Base-by-base conservation (phyloP, 2,113 vertebrate species). In the Apodemus sylvaticus region DNA sequence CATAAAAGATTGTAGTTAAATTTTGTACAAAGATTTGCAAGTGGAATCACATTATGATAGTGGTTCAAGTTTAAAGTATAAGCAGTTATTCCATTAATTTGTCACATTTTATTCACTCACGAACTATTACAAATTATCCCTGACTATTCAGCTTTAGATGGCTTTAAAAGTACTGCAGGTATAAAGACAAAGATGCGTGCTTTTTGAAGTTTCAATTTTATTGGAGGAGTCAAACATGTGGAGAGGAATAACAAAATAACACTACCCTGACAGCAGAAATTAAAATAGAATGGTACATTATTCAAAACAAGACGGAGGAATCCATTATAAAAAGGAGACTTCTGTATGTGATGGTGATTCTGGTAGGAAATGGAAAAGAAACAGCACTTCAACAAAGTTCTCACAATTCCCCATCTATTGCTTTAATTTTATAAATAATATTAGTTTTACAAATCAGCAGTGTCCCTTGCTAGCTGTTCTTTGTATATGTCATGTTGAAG, bases 31-130 rank as follows among this genome's bases (percentile, higher is more conserved):
- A 34, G 20, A 81, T 88, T 89, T 26, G 81, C 53, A 48, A 70
- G 55, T 70, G 93, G 6, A 58, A 34, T 81, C 8, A 91, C 2
- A 1, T 73, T 87, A 73, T 86, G 79, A n/a, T 13, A 76, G n/a
- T 48, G 70, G 74, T 51, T 79, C 39, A 60, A 62, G 24, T 70
- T 90, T 92, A 48, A 85, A 95, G 29, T 92, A 24, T 5, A 96
- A 85, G 42, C 24, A 74, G 12, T 70, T 7, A 29, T 92, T 83
- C 31, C 11, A 78, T 87, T 64, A 78, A 86, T 78, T 86, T 93
- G 5, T 83, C 1, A 42, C 17, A 76, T 81, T 55, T 77, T 8
- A 42, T 88, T 93, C 53, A 51, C 70, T 94, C 5, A n/a, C 20
- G 16, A 83, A 85, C 2, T 81, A 9, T 83, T 53, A 95, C 10